Percentiles rank a stretch among this genome's conserved stretches.
These are phyloP conservation scores for Escarpia spicata DNA, from an alignment of 2,888 invertebrate species.

Conservation along the genomic window DNA sequence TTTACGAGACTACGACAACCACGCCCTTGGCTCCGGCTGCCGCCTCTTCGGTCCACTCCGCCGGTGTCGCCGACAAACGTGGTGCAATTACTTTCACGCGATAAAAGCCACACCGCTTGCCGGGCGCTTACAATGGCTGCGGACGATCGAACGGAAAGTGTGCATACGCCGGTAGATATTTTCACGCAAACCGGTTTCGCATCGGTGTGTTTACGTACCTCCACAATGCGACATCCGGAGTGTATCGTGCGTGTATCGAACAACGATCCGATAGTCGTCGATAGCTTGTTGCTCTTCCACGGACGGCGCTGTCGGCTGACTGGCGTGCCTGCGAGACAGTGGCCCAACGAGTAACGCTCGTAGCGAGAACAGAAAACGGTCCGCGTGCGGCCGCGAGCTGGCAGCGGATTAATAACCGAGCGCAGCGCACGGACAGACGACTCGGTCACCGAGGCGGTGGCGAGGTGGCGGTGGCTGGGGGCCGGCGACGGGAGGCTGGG, in stretches of 20 bases:
- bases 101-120: neutral
- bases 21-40: neutral
- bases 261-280: neutral
- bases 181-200: neutral
- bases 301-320: neutral
- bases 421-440: neutral
- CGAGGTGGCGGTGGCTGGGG: neutral
- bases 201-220: neutral
- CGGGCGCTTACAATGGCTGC: neutral
- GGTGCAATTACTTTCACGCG: neutral
- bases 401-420: conserved; percentile 2
- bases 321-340: neutral
- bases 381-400: neutral
- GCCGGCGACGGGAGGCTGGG: neutral
- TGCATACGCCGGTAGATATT: neutral
- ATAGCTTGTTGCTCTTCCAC: neutral
- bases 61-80: neutral
- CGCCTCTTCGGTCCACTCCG: neutral
- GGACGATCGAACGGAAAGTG: neutral
- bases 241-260: neutral
- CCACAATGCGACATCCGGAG: neutral
- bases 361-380: neutral
- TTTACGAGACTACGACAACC: neutral
- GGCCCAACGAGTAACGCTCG: neutral
- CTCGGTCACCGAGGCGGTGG: neutral